A percentile compares a stretch with the other conserved stretches of the same genome.
phyloP scores from a whole-genome alignment of 2,888 invertebrate genomes.

The Brachyptera risi region DNA sequence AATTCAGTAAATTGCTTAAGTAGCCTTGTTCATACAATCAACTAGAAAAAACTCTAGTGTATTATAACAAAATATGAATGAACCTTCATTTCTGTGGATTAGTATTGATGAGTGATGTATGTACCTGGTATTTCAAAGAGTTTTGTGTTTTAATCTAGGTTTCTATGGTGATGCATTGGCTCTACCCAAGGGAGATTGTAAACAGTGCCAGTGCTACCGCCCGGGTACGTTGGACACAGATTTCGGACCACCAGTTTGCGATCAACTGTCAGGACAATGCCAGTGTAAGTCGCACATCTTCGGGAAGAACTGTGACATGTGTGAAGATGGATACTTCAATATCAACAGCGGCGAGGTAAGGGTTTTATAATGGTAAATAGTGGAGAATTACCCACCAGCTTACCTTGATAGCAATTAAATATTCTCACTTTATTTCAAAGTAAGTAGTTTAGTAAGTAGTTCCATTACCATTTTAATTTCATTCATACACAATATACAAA shows the following conservation, averaged over 20 bases:
- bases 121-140: too few species aligned
- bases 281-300: conserved; percentile 75
- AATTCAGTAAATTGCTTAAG: too few species aligned
- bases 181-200: conserved; percentile 85
- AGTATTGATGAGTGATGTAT: too few species aligned
- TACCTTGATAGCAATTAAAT: neutral
- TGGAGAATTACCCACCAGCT: neutral
- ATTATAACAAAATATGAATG: too few species aligned
- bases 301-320: conserved; percentile 78
- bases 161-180: conserved; percentile 93
- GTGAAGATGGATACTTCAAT: conserved; percentile 80
- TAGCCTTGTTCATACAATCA: too few species aligned
- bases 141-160: too few species aligned
- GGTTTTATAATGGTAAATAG: neutral
- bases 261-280: conserved; percentile 77
- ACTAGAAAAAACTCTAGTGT: too few species aligned
- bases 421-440: neutral
- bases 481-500: too few species aligned
- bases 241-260: conserved; percentile 69
- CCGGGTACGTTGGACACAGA: conserved; percentile 74
- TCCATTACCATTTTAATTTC: too few species aligned
- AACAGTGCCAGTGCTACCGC: conserved; percentile 81
- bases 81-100: too few species aligned
- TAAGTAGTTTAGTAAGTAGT: neutral
- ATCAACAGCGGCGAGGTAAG: conserved; percentile 66